Base-by-base conservation (phyloP, 1,140 invertebrate species). In the Trichonephila inaurata region DNA sequence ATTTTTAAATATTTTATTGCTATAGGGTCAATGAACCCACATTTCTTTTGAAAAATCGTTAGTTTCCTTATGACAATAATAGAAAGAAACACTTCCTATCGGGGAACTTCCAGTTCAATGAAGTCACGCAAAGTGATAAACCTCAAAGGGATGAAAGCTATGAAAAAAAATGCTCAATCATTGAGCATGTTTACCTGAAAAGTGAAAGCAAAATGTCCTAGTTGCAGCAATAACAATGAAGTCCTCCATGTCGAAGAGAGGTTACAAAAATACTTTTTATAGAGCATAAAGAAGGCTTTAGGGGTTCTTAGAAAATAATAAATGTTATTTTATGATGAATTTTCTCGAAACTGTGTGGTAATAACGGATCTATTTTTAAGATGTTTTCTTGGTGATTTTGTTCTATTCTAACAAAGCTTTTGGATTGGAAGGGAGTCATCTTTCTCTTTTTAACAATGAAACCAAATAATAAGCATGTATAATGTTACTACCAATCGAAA, bases 151-250 rank as follows among this genome's bases (percentile, higher is more conserved):
- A 40, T 33, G 18, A 77, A 33, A 12, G 18, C 24, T 1, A 7
- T 77, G 33, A 33, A 40, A 40, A 33, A 40, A 40, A 28, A 40
- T 40, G 4, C 33, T 19, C 72, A 77, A 77, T 77, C 18, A 40
- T 12, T 8, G 28, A 16, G 28, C 10, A 33, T 18, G 28, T 72
- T 72, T 72, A 16, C 28, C 28, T 18, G 24, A 77, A 28, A 33
- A 77, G 33, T 77, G 33, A 77, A 77, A 77, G 8, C 24, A 16
- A 77, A 77, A 77, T 77, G 72, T 77, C 72, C 33, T 40, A 77
- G 69, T 14, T 28, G 16, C 69, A 77, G 16, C 28, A 24, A 6
- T 16, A 33, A 28, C 10, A 77, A 5, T 16, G 16, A 28, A 33
- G 28, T 16, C 66, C 24, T 24, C 66, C n/a, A n/a, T 24, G n/a